Base-by-base conservation (phyloP, 1,140 invertebrate species). In the Rhopalosiphum maidis region DNA sequence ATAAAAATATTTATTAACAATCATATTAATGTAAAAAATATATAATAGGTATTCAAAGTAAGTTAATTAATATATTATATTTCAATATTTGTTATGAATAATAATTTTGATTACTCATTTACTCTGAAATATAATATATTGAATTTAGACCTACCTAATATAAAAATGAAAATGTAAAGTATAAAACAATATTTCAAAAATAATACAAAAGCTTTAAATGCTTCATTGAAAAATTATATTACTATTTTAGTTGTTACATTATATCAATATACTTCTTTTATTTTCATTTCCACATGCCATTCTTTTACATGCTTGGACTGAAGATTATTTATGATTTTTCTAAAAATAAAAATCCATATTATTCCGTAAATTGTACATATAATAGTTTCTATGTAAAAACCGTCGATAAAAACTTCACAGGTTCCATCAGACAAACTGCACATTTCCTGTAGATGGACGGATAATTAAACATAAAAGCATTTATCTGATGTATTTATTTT, bases 361-460 rank as follows among this genome's bases (percentile, higher is more conserved):
- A 98, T 96, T n/a, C 98, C 99, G 93, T 99, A 95, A 0, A 97
- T 95, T 30, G 98, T 95, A 95, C 98, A 99, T 11, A 98, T 94
- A 6, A 97, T 94, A n/a, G 97, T 97, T 95, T 99, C 98, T 94
- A 99, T 96, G 95, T 99, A 99, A 95, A 98, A 99, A 5, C 99
- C 99, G 95, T 99, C 99, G 5, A 98, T 94, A 15, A 95, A 95
- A 11, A 96, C 97, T 7, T 96, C 93, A 94, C 98, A 99, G 30
- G 95, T 95, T 1, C 98, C 98, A 43, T 85, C 25, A 7, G 51
- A 93, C n/a, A 11, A 85, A 30, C 30, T 83, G 25, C 91, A 95
- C 8, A 6, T 77, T 77, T 77, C 51, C 88, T 90, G 2, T 88
- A 88, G n/a, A 54, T 9, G 1, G 7, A n/a, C 21, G 9, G 1